phyloP scores from a whole-genome alignment of 2,797 vertebrate genomes.

The Lagorchestes hirsutus region DNA sequence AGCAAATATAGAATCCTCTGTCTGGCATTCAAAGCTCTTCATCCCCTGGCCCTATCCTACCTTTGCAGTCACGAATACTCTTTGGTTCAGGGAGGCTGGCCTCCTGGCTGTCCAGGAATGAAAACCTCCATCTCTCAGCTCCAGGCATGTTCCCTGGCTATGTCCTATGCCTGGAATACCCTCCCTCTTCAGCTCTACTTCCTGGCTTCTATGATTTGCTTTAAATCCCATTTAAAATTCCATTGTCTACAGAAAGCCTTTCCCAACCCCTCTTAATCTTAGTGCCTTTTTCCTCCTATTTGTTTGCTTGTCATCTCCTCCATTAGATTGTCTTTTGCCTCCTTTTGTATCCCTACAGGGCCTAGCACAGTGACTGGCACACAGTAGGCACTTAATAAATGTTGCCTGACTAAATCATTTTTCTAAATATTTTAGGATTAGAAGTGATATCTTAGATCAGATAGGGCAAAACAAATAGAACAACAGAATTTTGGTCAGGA shows the following conservation, averaged over 20 bases:
- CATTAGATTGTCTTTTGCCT: not conserved
- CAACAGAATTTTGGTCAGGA: not conserved
- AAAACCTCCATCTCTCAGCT: not conserved
- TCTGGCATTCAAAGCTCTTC: not conserved
- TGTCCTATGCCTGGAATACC: not conserved
- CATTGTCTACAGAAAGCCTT: not conserved
- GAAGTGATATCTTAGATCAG: not conserved
- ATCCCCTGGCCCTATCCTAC: not conserved
- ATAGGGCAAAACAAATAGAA: not conserved
- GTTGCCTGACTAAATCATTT: not conserved
- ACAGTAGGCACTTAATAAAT: not conserved
- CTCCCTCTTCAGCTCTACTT: not conserved
- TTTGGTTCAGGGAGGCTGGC: not conserved
- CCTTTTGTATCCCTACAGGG: not conserved
- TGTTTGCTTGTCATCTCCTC: not conserved
- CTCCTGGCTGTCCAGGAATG: not conserved
- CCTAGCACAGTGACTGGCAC: not conserved
- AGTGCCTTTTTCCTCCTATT: not conserved
- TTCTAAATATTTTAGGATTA: not conserved
- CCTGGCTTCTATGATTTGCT: not conserved
- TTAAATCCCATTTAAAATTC: not conserved
- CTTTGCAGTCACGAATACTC: not conserved
- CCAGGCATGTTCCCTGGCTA: not conserved
- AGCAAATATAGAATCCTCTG: not conserved
- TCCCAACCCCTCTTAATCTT: not conserved